Percentiles rank a stretch among this genome's conserved stretches.
Conservation (phyloP, 2,888 invertebrate species). For the Yponomeuta evonymella region DNA sequence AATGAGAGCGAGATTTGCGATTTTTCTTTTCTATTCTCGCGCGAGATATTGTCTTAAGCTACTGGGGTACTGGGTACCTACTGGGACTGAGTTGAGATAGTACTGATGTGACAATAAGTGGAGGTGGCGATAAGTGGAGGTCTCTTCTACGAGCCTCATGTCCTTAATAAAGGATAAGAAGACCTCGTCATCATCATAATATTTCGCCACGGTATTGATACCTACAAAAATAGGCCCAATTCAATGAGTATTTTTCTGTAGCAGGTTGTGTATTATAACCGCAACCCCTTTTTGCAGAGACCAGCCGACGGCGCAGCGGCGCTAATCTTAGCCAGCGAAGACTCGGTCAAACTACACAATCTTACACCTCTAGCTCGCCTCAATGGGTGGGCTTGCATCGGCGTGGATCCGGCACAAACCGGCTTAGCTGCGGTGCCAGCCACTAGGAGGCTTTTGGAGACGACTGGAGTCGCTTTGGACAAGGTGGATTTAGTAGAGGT, state of each 20-base stretch:
- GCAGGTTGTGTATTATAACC: too few species aligned
- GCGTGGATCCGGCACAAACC: slow-evolving; percentile 87
- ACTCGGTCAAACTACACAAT: slow-evolving; percentile 70
- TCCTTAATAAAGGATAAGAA: too few species aligned
- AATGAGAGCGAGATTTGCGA: too few species aligned
- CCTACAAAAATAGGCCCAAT: too few species aligned
- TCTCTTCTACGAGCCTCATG: too few species aligned
- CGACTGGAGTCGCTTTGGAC: slow-evolving; percentile 72
- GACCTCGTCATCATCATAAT: neutral
- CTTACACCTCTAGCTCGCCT: slow-evolving; percentile 83
- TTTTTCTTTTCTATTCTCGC: too few species aligned
- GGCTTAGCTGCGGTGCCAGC: slow-evolving; percentile 65
- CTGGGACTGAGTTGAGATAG: too few species aligned
- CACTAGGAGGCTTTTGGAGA: slow-evolving; percentile 67
- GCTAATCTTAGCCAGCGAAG: slow-evolving; percentile 81
- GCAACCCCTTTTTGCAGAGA: slow-evolving; percentile 27
- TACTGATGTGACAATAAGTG: too few species aligned
- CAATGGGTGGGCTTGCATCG: slow-evolving; percentile 84
- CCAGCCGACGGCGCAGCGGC: slow-evolving; percentile 90
- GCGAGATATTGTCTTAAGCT: too few species aligned
- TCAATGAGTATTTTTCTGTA: too few species aligned
- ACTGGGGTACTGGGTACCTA: too few species aligned
- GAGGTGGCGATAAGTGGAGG: too few species aligned
- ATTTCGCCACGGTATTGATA: neutral
- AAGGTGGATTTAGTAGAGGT: slow-evolving; percentile 80